Conservation (phyloP, 2,113 vertebrate species). For the Chaenocephalus aceratus region DNA sequence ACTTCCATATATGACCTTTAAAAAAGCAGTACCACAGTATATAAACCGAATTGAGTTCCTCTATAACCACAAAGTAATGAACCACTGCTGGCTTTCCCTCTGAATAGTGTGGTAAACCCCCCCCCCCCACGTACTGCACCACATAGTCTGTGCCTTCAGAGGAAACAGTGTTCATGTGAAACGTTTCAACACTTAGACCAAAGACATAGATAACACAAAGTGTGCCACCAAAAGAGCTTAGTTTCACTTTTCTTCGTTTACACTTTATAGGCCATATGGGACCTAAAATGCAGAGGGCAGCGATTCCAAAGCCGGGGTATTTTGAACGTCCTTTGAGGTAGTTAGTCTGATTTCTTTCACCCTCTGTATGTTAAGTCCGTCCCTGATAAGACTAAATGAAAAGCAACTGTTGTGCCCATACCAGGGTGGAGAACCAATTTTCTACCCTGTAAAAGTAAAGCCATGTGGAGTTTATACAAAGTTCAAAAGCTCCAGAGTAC, state of each 20-base stretch:
- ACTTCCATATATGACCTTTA: conserved; percentile 33
- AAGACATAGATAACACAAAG: neutral
- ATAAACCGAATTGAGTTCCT: conserved; percentile 29
- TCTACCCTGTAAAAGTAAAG: conserved; percentile 21
- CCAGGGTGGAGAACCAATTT: neutral
- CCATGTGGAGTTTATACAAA: conserved; percentile 39
- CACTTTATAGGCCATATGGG: neutral
- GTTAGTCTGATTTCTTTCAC: conserved; percentile 10
- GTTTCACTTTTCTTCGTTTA: conserved; percentile 5
- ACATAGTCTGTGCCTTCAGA: neutral
- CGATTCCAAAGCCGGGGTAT: neutral
- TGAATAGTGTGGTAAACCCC: conserved; percentile 10
- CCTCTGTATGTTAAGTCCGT: conserved; percentile 18
- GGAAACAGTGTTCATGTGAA: conserved; percentile 17
- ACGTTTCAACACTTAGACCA: conserved; percentile 14
- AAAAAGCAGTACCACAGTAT: conserved; percentile 31
- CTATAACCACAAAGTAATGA: conserved; percentile 29
- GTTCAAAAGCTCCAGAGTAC: conserved; percentile 22
- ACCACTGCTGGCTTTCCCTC: conserved; percentile 21
- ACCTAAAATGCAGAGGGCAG: conserved; percentile 6
- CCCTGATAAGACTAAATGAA: conserved; percentile 29
- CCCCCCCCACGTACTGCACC: neutral
- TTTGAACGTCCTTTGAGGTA: conserved; percentile 25
- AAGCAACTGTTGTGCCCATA: conserved; percentile 15
- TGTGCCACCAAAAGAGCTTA: conserved; percentile 4